Base-by-base conservation (phyloP, 2,797 vertebrate genomes). In the Urocyon cinereoargenteus region DNA sequence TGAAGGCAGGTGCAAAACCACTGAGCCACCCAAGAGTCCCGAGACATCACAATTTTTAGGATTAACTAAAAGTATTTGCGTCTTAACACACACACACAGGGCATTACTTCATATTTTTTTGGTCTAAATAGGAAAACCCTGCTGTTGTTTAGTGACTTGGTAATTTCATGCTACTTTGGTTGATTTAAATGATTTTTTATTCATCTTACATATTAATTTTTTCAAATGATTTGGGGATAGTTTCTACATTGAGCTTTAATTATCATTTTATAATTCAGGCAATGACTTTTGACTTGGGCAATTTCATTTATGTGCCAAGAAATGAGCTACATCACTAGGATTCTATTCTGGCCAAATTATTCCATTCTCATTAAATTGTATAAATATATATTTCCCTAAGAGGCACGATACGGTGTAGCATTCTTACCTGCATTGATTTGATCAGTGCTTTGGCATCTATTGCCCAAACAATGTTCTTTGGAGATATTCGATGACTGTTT, bases 381-480 rank as follows among this genome's bases (percentile, higher is more conserved):
- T 88, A 91, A 94, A 92, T n/a, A 34, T 36, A 68, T 90, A 82
- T 90, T 96, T 95, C 15, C 26, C 34, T 95, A 72, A 96, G 61
- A 84, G 61, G 57, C 90, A 73, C 24, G 83, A 83, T 82, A 70
- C 95, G 24, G 16, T 62, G 2, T 83, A 53, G 34, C 45, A 55
- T 94, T 97, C 68, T 90, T 90, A 90, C 62, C 88, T 89, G 61
- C 45, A 93, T 97, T 89, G 96, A 97, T 96, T 89, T 96, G 36
- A 96, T 97, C 82, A 95, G n/a, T 61, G 57, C 82, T 90, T 96
- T 96, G 95, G 85, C 94, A 66, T 75, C 45, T 96, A 81, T 96
- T 95, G 36, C 21, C 87, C 92, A 72, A 90, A 96, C 87, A 86
- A 11, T 89, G 21, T 95, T 87, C 68, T 96, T 93, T 92, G 87